Evolutionary conservation across 2,113 vertebrate genomes (phyloP), one percentile per base, ranked within the genome.

Genomic region (Pelecanus crispus): DNA sequence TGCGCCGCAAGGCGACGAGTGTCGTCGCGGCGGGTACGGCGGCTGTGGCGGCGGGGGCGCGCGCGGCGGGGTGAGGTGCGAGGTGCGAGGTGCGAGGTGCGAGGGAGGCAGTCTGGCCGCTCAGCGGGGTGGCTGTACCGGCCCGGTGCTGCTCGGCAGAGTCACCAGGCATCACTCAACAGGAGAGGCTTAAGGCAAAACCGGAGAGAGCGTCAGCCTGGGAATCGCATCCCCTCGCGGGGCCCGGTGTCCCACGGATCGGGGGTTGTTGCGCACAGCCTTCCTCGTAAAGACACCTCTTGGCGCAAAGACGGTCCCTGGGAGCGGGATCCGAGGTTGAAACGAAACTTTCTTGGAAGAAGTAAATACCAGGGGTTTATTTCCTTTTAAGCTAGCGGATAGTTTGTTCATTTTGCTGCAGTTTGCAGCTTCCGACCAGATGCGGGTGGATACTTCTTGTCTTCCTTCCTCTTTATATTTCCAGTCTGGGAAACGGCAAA

Each of bases 391-490:
- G 7, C 67, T 34, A 34, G 42, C 28, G 47, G 86, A 42, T 21
- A 28, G 45, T 36, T 71, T 45, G 74, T 24, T 71, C 73, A 3
- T 90, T 71, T 71, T 88, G 81, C 66, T 1, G 3, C 82, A 42
- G 53, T 86, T 74, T 38, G 73, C 73, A 32, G 55, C 9, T 38
- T 40, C 91, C 6, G 17, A 32, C 32, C 61, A 75, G 58, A 66
- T 73, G 53, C 4, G 81, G 86, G 89, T 91, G 83, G 92, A 47
- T 87, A 28, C 67, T 91, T 71, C 78, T 85, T 26, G n/a, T 85
- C 58, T 95, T 92, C 95, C 92, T 94, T 96, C 96, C 86, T 87
- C 88, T 86, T 94, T 86, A 6, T 83, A 67, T 81, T 86, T 95
- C 45, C 73, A 95, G 81, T 22, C 40, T 87, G 84, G 77, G 65